Evolutionary conservation across 2,888 invertebrate species (phyloP).

Genomic region (Syrphus vitripennis): DNA sequence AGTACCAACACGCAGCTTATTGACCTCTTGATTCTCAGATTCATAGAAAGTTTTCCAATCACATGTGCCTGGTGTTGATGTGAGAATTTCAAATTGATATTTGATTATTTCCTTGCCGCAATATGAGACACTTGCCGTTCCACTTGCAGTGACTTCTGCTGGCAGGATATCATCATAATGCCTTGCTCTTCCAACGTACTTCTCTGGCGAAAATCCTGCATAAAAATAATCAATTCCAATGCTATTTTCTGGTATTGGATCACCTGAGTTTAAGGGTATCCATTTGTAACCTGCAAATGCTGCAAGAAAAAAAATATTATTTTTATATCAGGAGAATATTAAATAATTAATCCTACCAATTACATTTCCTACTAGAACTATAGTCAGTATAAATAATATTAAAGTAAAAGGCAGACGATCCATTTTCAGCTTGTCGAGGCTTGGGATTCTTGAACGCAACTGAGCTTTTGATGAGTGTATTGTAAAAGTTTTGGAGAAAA

Average conservation of each 20-base stretch:
- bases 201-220: accelerated
- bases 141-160: background rate
- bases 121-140: background rate
- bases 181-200: background rate
- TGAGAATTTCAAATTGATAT: background rate
- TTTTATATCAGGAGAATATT: no score
- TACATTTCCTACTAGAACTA: no score
- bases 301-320: no score
- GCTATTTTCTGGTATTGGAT: background rate
- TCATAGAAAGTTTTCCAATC: background rate
- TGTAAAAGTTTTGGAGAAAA: no score
- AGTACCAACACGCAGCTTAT: background rate
- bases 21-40: no score
- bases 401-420: no score
- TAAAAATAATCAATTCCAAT: background rate
- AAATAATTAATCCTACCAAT: no score
- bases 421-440: no score
- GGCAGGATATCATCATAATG: background rate
- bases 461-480: no score
- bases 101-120: background rate
- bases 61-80: background rate
- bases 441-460: no score
- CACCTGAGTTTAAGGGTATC: background rate
- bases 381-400: no score
- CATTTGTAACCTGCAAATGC: background rate